phyloP scores from a whole-genome alignment of 1,140 invertebrate species.

The Himalopsyche phryganea region DNA sequence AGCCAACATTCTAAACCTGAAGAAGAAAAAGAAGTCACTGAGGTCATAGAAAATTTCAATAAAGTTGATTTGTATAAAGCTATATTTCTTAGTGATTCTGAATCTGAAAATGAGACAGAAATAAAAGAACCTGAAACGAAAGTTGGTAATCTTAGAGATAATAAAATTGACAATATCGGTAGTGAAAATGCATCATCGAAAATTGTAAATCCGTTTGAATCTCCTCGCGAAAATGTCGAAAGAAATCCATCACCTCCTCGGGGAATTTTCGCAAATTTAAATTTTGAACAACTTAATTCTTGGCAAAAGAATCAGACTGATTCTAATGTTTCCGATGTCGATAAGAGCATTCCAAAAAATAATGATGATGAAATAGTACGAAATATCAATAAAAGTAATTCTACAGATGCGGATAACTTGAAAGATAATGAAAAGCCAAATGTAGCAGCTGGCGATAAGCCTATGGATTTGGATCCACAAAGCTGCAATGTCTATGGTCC shows the following conservation, averaged over 20 bases:
- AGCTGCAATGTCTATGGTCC: conserved; percentile 50
- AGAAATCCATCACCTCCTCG: conserved; percentile 65
- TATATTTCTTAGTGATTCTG: conserved; percentile 63
- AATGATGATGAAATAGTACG: conserved; percentile 20
- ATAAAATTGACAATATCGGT: conserved; percentile 10
- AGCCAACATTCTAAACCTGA: conserved; percentile 2
- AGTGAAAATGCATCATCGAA: conserved; percentile 16
- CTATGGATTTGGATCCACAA: conserved; percentile 32
- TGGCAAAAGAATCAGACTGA: conserved; percentile 43
- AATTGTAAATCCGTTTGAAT: conserved; percentile 13
- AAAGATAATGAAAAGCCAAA: conserved; percentile 14
- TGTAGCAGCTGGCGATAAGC: conserved; percentile 17
- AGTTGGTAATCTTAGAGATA: background rate
- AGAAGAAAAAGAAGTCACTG: conserved; percentile 36
- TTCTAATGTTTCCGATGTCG: conserved; percentile 20
- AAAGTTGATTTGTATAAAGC: conserved; percentile 65
- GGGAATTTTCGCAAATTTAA: conserved; percentile 72
- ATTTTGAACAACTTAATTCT: conserved; percentile 58
- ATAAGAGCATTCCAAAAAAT: conserved; percentile 14
- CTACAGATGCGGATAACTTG: conserved; percentile 19
- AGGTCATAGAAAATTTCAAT: conserved; percentile 53
- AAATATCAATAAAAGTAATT: conserved; percentile 27
- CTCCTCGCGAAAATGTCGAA: conserved; percentile 45
- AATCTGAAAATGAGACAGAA: conserved; percentile 49
- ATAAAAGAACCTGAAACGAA: conserved; percentile 25